Base-by-base conservation (phyloP, 2,113 vertebrate genomes). In the Bagarius yarrelli region DNA sequence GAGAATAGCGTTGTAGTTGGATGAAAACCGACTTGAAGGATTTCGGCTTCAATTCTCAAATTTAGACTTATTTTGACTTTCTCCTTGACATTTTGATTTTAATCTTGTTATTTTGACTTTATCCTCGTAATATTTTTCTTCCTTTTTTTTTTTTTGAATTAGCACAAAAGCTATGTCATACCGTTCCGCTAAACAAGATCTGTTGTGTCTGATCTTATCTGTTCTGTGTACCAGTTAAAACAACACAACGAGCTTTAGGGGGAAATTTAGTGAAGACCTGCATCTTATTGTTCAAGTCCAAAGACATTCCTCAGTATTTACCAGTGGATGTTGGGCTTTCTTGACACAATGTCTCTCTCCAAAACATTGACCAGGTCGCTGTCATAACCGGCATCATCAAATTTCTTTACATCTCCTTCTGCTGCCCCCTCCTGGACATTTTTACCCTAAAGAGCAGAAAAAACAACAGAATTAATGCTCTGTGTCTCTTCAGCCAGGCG, bases 271-370 rank as follows among this genome's bases (percentile, higher is more conserved):
- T 32, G 8, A 18, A 18, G 60, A 16, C 30, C n/a, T 64, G 16
- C 36, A 25, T 47, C 23, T 44, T 47, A 69, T 25, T 16, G 23
- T 47, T 40, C 36, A 70, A n/a, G 34, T 23, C 19, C 19, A 75
- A 36, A 75, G 34, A 18, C 32, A 32, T 30, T 32, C 21, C 19
- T 76, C 34, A 71, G 53, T 19, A 52, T 89, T 87, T 93, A 98
- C 97, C 97, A 99, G 83, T 95, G 96, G 81, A 98, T 92, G 81
- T 95, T 98, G n/a, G 95, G 96, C 89, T 98, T 98, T 82, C 96
- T 94, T 72, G 96, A 99, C 21, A 99, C 93, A n/a, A 98, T 98
- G 83, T 99, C 97, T 90, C 96, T 95, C 87, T 99, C 97, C 59
- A 99, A 92, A 14, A 94, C 93, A 78, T 98, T 96, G 8, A 99